A percentile compares a stretch with the other conserved stretches of the same genome.
These are phyloP conservation scores for Drosophila neocordata DNA, from an alignment of 1,140 invertebrate genomes.

Conservation along the genomic window DNA sequence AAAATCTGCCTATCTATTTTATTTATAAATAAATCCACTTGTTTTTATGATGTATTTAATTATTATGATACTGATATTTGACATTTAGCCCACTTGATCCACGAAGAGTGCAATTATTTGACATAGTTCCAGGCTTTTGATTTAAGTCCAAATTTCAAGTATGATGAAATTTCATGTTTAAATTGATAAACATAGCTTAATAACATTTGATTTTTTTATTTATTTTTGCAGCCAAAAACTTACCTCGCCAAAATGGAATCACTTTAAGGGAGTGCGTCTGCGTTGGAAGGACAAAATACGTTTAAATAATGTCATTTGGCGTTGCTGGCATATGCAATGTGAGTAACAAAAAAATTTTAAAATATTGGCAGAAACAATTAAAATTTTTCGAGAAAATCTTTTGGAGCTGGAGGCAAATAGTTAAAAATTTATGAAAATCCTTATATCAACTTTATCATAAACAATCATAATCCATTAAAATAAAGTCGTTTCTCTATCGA, in stretches of 20 bases:
- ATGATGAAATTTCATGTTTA: neutral
- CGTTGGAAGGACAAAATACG: constrained; percentile 99
- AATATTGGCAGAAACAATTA: no score
- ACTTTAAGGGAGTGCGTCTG: constrained; percentile 98
- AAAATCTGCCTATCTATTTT: constrained; percentile 51
- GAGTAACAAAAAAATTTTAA: constrained; percentile 83
- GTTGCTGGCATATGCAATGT: constrained; percentile 99
- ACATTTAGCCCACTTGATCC: neutral
- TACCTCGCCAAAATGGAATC: constrained; percentile 99
- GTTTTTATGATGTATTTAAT: constrained; percentile 40
- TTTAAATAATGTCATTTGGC: constrained; percentile 99
- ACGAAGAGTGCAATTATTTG: neutral
- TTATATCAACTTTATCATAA: no score
- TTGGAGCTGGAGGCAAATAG: no score
- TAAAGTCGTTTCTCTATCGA: no score
- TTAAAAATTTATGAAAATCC: no score
- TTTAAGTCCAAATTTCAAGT: neutral
- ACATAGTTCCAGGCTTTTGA: neutral
- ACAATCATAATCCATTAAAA: no score
- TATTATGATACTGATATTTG: constrained; percentile 1
- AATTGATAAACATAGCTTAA: neutral
- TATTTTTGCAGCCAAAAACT: constrained; percentile 94
- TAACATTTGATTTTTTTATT: constrained; percentile 68
- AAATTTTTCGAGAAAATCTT: no score
- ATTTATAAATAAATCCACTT: constrained; percentile 59